A percentile compares a stretch with the other conserved stretches of the same genome.
Evolutionary conservation across 1,140 invertebrate genomes (phyloP).

Genomic region (Cyrtorhinus lividipennis): DNA sequence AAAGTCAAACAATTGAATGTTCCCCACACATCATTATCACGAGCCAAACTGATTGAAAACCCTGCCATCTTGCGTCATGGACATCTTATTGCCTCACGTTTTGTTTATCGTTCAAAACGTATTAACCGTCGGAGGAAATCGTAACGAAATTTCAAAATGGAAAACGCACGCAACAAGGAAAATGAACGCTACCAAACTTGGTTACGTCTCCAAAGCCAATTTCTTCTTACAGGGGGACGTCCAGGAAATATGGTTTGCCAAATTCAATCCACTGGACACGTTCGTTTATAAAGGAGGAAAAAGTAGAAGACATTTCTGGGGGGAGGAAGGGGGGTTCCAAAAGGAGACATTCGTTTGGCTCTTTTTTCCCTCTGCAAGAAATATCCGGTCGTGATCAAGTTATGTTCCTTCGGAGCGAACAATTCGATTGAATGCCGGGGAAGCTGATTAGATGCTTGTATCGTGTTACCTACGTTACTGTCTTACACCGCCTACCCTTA

Average conservation of each 20-base stretch:
- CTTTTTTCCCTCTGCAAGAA: not conserved
- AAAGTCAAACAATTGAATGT: no score
- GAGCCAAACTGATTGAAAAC: no score
- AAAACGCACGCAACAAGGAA: not conserved
- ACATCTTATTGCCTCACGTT: no score
- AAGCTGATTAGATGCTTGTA: not conserved
- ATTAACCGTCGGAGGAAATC: no score
- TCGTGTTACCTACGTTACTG: not conserved
- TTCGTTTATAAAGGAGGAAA: not conserved
- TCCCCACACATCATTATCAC: no score
- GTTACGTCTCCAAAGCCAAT: not conserved
- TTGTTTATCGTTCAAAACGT: no score
- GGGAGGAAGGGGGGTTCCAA: not conserved
- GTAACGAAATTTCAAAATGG: not conserved
- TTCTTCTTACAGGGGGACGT: not conserved
- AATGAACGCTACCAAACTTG: not conserved
- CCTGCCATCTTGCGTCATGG: no score
- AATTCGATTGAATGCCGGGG: not conserved
- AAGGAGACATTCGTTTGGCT: not conserved
- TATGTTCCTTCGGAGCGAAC: not conserved
- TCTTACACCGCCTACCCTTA: not conserved
- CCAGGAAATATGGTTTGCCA: not conserved
- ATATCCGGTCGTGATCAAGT: not conserved
- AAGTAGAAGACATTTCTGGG: no score
- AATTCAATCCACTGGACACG: not conserved